Base-by-base conservation (phyloP, 2,797 vertebrate genomes). In the Cyclopterus lumpus region DNA sequence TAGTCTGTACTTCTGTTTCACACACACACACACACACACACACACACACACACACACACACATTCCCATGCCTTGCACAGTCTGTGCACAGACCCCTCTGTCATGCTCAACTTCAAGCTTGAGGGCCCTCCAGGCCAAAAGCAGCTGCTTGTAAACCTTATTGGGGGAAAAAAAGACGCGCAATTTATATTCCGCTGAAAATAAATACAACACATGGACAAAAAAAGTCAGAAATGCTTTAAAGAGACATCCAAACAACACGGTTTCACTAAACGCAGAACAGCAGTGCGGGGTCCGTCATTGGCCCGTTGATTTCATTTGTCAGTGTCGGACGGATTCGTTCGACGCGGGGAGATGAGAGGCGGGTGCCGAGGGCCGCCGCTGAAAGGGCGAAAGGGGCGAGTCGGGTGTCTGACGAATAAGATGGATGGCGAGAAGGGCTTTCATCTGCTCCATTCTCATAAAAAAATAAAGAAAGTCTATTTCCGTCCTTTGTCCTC, bases 361-460 rank as follows among this genome's bases (percentile, higher is more conserved):
- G 86, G 88, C 18, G 77, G 73, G 57, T 2, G 67, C 77, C 48
- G 51, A 75, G 57, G 51, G 71, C 38, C 38, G 57, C 54, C 59
- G 61, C 42, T 81, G 64, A 85, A 83, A 85, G 73, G 72, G 48
- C 44, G 76, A 82, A 77, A 76, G 81, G 59, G 77, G 76, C 60
- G 73, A 55, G 81, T 77, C 59, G 46, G 75, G 80, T 79, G 85
- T 91, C 81, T 71, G 74, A n/a, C 11, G 51, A 64, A 51, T 64
- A 85, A 86, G 83, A 90, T 86, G 87, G 86, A 89, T 84, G 72
- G 75, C 81, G 76, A 60, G 46, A n/a, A 22, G 32, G 62, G 59
- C 81, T 81, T 83, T 82, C 63, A 80, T 75, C 71, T 57, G 58
- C 75, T 73, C 76, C 34, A 38, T 75, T 73, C 74, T 86, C 59